Evolutionary conservation across 2,797 vertebrate genomes (phyloP).

Genomic region (Falco novaeseelandiae): DNA sequence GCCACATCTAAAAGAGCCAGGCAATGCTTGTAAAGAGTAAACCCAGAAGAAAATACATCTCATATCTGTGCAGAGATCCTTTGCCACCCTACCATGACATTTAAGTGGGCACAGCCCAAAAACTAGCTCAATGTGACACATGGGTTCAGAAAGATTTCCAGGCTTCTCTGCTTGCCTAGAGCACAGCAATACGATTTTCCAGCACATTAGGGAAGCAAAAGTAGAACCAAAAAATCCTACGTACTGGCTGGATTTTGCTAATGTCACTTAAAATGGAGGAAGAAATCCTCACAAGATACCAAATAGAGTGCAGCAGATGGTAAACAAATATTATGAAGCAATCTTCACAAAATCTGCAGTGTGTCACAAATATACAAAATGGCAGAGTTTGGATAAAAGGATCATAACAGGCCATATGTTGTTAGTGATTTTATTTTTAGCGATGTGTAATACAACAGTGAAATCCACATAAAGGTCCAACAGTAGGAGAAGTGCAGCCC

Average conservation of each 20-base stretch:
- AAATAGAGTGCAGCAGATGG: conserved; percentile 78
- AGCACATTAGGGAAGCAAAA: conserved; percentile 75
- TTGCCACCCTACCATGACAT: not conserved
- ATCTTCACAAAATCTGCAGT: conserved; percentile 75
- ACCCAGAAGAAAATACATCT: not conserved
- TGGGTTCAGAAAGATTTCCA: conserved; percentile 45
- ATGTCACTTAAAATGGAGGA: conserved; percentile 76
- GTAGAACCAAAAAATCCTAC: conserved; percentile 69
- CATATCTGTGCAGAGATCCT: not conserved
- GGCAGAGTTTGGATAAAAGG: conserved; percentile 71
- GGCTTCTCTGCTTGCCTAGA: conserved; percentile 67
- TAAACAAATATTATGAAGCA: conserved; percentile 79
- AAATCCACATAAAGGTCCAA: conserved; percentile 60
- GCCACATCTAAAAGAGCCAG: not conserved
- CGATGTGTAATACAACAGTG: not conserved
- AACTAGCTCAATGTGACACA: not conserved
- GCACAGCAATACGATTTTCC: conserved; percentile 72
- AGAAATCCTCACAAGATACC: conserved; percentile 74
- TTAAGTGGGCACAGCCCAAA: conserved; percentile 28
- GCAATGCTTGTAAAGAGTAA: not conserved
- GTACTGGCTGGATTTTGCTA: conserved; percentile 74
- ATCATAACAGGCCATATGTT: conserved; percentile 76
- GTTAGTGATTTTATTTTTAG: conserved; percentile 58
- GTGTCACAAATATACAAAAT: conserved; percentile 72
- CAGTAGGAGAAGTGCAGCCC: conserved; percentile 33